Evolutionary conservation across 2,113 vertebrate genomes (phyloP).

Genomic region (Acrocephalus kingi): DNA sequence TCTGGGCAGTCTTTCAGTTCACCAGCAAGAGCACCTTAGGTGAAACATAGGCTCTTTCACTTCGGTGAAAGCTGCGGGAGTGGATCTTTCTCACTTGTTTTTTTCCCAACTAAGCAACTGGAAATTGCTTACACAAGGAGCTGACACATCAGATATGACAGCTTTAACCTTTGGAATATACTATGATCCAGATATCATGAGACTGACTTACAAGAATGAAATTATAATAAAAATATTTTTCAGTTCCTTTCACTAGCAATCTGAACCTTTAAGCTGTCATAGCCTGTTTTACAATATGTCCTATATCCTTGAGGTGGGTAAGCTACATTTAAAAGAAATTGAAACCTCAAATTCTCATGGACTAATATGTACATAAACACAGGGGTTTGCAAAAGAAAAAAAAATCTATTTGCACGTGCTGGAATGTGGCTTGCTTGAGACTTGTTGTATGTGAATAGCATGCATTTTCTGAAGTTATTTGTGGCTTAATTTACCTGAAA

Average conservation of each 20-base stretch:
- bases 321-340: neutral
- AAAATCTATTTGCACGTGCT: neutral
- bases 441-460: neutral
- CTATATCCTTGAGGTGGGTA: neutral
- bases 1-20: neutral
- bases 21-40: neutral
- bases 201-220: neutral
- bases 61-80: neutral
- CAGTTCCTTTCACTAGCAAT: neutral
- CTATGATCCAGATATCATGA: neutral
- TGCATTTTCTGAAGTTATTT: neutral
- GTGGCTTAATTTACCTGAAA: neutral
- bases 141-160: constrained; percentile 1
- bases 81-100: neutral
- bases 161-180: constrained; percentile 11
- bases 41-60: neutral
- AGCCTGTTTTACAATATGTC: neutral
- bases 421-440: neutral
- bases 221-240: constrained; percentile 13
- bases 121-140: constrained; percentile 10
- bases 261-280: neutral
- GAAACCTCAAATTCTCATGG: neutral
- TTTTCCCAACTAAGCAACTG: neutral
- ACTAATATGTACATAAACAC: neutral
- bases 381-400: neutral